These are phyloP conservation scores for Mugil cephalus DNA, from an alignment of 2,113 vertebrate species.

Conservation along the genomic window DNA sequence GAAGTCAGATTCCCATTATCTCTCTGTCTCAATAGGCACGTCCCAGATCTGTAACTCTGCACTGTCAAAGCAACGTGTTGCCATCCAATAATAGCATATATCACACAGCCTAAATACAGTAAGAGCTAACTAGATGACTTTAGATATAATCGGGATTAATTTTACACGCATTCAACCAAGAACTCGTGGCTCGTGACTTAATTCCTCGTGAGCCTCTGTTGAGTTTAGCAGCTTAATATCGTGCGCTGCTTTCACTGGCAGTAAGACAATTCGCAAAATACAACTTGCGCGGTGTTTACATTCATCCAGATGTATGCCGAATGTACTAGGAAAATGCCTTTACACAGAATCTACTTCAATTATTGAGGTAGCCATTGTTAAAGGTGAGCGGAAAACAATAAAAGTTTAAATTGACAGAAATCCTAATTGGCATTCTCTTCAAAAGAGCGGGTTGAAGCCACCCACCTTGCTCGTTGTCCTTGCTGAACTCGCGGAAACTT, in stretches of 20 bases:
- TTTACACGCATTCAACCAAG: neutral
- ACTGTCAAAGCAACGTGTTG: constrained; percentile 3
- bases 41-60: constrained; percentile 26
- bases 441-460: neutral
- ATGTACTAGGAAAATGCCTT: neutral
- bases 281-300: neutral
- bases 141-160: neutral
- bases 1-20: constrained; percentile 13
- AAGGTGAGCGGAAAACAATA: rapidly evolving
- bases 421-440: neutral
- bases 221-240: neutral
- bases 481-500: constrained; percentile 60
- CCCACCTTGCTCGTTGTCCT: constrained; percentile 44
- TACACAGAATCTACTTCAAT: rapidly evolving
- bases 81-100: constrained; percentile 24
- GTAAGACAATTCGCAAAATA: neutral
- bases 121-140: neutral
- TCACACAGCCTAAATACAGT: neutral
- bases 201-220: neutral
- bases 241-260: neutral
- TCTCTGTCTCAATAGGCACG: constrained; percentile 35
- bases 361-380: rapidly evolving
- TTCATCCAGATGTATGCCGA: neutral
- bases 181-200: neutral
- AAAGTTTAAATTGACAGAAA: neutral